Evolutionary conservation across 1,140 invertebrate genomes (phyloP), one percentile per base, ranked within the genome.

Genomic region (Macrobrachium rosenbergii): DNA sequence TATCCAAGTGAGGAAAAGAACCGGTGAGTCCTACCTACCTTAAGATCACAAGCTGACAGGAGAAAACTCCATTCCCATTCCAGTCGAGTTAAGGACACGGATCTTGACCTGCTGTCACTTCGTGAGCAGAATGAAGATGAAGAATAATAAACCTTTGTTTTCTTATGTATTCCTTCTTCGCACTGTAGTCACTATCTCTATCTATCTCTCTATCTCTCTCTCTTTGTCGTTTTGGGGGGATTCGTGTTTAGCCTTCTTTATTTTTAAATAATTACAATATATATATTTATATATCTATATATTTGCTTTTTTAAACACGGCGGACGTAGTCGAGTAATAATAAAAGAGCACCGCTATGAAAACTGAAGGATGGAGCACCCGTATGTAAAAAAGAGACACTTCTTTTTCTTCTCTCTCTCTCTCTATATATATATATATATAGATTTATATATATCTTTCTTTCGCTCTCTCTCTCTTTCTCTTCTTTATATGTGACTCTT

Each of bases 21-120:
- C 17, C 17, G 10, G 1, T 28, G 37, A 19, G 1, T 19, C 17
- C 23, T 23, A 21, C 69, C 52, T 75, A 83, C 81, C 81, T 83
- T 69, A 60, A 19, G 81, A 83, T 83, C 81, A 83, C 81, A 83
- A 83, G 67, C 5, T 37, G 81, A 43, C 12, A 67, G 69, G 45
- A 23, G 67, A 58, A 7, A 28, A 59, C 81, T 83, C 81, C 81
- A 83, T 83, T 69, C 67, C 77, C 14, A 23, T 45, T 60, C 21
- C 45, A 43, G 23, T 79, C 60, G 37, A 23, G 62, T n/a, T 23
- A 52, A 17, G 45, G 12, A 45, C n/a, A 63, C 14, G 37, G 23
- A 81, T 19, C 19, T 59, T 45, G 62, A 43, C 67, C 19, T 72
- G 11, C 17, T 72, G 63, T 64, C 23, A 37, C 37, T 58, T 19